These are phyloP conservation scores for Patiria pectinifera DNA, from an alignment of 53 echinoderm and acorn worm species.

Conservation along the genomic window DNA sequence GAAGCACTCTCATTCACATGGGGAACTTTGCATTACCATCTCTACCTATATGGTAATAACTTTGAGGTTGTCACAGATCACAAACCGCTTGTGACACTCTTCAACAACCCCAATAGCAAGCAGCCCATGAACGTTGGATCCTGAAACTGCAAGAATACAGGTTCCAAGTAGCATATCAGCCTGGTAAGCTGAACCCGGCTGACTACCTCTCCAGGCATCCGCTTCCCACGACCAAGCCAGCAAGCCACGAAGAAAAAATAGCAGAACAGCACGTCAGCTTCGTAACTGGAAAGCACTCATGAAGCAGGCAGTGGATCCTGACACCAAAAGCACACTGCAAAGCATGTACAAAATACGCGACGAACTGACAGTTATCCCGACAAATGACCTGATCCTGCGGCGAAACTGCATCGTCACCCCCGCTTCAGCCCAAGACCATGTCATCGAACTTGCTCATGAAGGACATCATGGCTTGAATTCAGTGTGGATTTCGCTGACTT, in stretches of 20 bases:
- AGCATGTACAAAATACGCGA: conserved; percentile 41
- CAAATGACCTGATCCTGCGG: conserved; percentile 45
- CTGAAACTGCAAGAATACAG: conserved; percentile 66
- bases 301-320: neutral
- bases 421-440: conserved; percentile 22
- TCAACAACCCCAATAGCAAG: conserved; percentile 50
- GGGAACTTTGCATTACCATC: conserved; percentile 63
- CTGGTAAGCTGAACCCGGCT: conserved; percentile 67
- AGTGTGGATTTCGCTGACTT: conserved; percentile 65
- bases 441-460: conserved; percentile 62
- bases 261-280: conserved; percentile 66
- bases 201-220: conserved; percentile 78
- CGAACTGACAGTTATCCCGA: conserved; percentile 54
- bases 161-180: conserved; percentile 41
- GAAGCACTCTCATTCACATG: conserved; percentile 61
- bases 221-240: conserved; percentile 28
- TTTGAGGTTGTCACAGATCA: conserved; percentile 70
- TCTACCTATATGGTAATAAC: conserved; percentile 68
- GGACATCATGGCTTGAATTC: conserved; percentile 57
- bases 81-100: conserved; percentile 62
- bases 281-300: conserved; percentile 28
- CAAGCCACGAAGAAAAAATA: conserved; percentile 44
- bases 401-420: conserved; percentile 62
- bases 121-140: conserved; percentile 67
- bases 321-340: conserved; percentile 14